These are phyloP conservation scores for Cyclargus thomasi DNA, from an alignment of 1,140 invertebrate genomes.

Conservation along the genomic window DNA sequence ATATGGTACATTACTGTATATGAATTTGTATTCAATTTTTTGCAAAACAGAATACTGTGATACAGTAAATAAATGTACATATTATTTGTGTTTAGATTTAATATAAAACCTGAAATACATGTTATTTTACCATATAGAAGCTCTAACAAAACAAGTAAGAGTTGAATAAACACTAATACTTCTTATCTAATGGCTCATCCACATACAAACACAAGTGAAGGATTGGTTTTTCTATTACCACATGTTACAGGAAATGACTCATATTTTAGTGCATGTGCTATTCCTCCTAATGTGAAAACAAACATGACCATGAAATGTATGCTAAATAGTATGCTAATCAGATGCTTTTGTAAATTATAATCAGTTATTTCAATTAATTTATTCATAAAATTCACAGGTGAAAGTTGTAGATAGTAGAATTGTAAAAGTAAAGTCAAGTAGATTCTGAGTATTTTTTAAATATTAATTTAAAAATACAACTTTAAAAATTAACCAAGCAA, in stretches of 20 bases:
- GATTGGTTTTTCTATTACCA: not conserved
- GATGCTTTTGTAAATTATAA: slow-evolving; percentile 12
- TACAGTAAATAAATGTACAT: no score
- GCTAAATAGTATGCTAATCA: slow-evolving; percentile 53
- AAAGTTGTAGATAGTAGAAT: slow-evolving; percentile 1
- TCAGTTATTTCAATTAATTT: slow-evolving; percentile 1
- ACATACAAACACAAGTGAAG: not conserved
- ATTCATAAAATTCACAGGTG: not conserved
- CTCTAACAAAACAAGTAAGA: not conserved
- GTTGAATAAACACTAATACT: not conserved
- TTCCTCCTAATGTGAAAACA: slow-evolving; percentile 24
- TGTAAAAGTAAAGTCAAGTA: not conserved
- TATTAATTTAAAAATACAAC: no score
- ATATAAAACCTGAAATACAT: no score
- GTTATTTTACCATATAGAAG: not conserved
- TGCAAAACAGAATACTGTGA: no score
- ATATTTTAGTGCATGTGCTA: slow-evolving; percentile 23
- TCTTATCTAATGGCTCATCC: not conserved
- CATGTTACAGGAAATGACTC: slow-evolving; percentile 26
- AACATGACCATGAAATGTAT: slow-evolving; percentile 38
- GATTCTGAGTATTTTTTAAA: no score
- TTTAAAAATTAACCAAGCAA: no score
- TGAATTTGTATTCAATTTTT: no score
- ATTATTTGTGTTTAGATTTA: no score
- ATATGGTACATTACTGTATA: no score